Evolutionary conservation across 1,140 invertebrate genomes (phyloP).

Genomic region (Drosophila setifemur): DNA sequence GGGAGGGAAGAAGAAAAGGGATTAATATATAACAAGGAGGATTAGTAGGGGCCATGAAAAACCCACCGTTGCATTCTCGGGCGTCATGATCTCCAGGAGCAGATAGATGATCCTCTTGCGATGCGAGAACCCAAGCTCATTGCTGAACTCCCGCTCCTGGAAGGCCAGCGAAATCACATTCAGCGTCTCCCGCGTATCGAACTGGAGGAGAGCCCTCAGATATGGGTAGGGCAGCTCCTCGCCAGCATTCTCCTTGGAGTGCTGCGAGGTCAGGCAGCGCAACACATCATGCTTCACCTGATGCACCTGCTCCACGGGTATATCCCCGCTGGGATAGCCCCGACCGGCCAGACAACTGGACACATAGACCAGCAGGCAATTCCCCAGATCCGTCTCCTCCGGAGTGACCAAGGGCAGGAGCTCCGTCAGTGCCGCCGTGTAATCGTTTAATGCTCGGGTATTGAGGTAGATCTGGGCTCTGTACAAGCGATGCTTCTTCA

Average conservation of each 20-base stretch:
- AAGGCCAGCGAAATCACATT: conserved; percentile 95
- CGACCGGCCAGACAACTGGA: conserved; percentile 96
- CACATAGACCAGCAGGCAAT: conserved; percentile 95
- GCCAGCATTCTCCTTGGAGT: conserved; percentile 87
- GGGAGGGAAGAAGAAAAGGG: no score
- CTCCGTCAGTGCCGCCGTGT: conserved; percentile 92
- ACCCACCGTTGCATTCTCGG: conserved; percentile 86
- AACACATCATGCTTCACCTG: conserved; percentile 91
- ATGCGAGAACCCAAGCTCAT: conserved; percentile 88
- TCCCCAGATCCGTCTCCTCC: conserved; percentile 87
- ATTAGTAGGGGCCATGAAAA: not conserved
- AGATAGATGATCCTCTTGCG: conserved; percentile 92
- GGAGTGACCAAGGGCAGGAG: conserved; percentile 84
- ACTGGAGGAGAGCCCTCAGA: conserved; percentile 90
- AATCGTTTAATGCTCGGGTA: conserved; percentile 93
- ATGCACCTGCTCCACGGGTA: conserved; percentile 87
- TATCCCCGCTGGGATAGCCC: conserved; percentile 93
- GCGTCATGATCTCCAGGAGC: conserved; percentile 89
- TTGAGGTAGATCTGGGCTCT: conserved; percentile 95
- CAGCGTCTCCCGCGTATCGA: conserved; percentile 94
- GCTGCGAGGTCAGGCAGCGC: conserved; percentile 85
- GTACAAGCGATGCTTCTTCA: conserved; percentile 90
- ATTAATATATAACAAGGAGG: no score
- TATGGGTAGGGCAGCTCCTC: conserved; percentile 91
- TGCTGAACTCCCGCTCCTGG: conserved; percentile 91